Evolutionary conservation across 1,140 invertebrate genomes (phyloP), one percentile per base, ranked within the genome.

Genomic region (Drosophila arawakana): DNA sequence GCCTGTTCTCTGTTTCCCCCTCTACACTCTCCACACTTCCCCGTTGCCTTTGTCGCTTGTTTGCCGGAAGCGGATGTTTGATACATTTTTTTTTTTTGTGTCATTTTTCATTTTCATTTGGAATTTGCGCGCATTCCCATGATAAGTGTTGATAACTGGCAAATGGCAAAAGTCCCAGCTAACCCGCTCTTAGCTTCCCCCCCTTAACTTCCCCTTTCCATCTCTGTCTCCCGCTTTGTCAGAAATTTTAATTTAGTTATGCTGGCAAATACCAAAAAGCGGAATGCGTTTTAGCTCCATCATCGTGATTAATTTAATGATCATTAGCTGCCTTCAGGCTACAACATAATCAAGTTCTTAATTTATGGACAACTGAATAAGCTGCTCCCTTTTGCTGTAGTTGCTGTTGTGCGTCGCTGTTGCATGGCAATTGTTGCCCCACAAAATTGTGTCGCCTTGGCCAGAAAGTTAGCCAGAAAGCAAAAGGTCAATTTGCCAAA

Each of bases 401-500:
- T 13, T 13, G 50, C 34, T 52, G 34, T 50, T 41, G 21, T 44
- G 10, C 21, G 46, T 35, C 39, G 65, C 44, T 43, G 34, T 62
- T 41, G 52, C 25, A 37, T 50, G 54, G 15, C 59, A 62, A 59
- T 59, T 62, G 62, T 59, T 43, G 62, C 49, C n/a, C 13, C 35
- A 37, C 34, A 39, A 47, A 35, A 8, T 37, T 43, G 41, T 43
- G 72, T 71, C 75, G 63, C 55, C 71, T 78, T 73, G 71, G 65
- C 70, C 63, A 79, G 50, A 43, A 43, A 13, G 5, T 21, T 25
- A 30, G 25, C 25, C 25, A 30, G 11, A 10, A 59, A 52, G 74
- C 70, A 71, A 81, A 85, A 84, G 81, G 81, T 84, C 81, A 85
- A 84, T 84, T 84, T 84, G 78, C 74, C 78, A 84, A 72, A 65